Evolutionary conservation across 2,797 vertebrate species (phyloP), one percentile per base, ranked within the genome.

Genomic region (Sebastolobus alascanus): DNA sequence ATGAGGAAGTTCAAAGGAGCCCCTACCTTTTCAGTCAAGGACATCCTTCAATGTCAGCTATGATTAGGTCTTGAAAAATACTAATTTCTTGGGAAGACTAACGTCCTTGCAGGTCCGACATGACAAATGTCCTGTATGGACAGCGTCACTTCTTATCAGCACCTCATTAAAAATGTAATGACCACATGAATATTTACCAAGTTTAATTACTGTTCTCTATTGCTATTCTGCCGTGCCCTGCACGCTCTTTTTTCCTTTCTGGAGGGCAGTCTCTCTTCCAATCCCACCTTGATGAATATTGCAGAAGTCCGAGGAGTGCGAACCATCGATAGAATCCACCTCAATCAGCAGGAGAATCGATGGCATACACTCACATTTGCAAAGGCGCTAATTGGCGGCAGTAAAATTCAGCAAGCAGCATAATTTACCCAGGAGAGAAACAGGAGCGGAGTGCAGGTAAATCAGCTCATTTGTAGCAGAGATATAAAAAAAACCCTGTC

Each of bases 111-210:
- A 83, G 82, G 82, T 86, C 81, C 70, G 12, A 84, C 78, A 84
- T 86, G 90, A 94, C 90, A 89, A 90, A 92, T 86, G 89, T 91
- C 90, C 88, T 87, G 82, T 86, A 81, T 89, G 94, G 91, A 90
- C 91, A 92, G 82, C 69, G 71, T 92, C 90, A 90, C 77, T 92
- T 91, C 87, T 91, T 93, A 92, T 94, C 91, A 90, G 89, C 84
- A 40, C 73, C 89, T 90, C 90, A 94, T 95, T 90, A 95, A 96
- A 93, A 93, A 95, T 94, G 91, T 91, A 95, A 94, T 92, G 89
- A 93, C 84, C 86, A 77, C 90, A 95, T 95, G 93, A 95, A 95
- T 95, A 96, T 95, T 96, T 94, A 94, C 90, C 54, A 84, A 81
- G 74, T 91, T 91, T 94, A 94, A 96, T 95, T 93, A 94, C 89